Base-by-base conservation (phyloP, 2,113 vertebrate genomes). In the Mola mola region DNA sequence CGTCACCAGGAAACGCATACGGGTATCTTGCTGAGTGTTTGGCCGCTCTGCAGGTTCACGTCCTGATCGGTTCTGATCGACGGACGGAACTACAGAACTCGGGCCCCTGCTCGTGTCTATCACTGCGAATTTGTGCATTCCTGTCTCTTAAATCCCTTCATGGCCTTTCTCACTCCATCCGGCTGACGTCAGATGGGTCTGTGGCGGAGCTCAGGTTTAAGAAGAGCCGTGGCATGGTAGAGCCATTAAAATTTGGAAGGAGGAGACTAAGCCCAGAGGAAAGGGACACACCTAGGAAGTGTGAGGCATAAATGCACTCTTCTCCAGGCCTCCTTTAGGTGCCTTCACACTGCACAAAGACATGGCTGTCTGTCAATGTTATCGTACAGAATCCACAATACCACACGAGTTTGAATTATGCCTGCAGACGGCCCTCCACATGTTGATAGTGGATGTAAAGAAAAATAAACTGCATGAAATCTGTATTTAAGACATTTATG, bases 191-290 rank as follows among this genome's bases (percentile, higher is more conserved):
- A 50, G 12, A 20, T 19, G 3, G 60, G 37, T 53, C 26, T 20
- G 19, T 70, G 71, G 60, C 72, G 49, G 17, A 22, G 51, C 72
- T 81, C 59, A 43, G 71, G 37, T 73, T 63, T 31, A 55, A 57
- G 50, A 44, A 4, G 20, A 11, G 42, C 2, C 3, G 55, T 47
- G 52, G 61, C 81, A 81, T 79, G 78, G 76, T 84, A 77, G 72
- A 86, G 47, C 62, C 73, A 85, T 87, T 86, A 84, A 74, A 44
- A 62, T n/a, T 28, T 66, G 46, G 55, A 43, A 50, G 46, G 15
- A 61, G 46, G 75, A 22, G 8, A n/a, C n/a, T n/a, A n/a, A n/a
- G n/a, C n/a, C n/a, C n/a, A 20, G 48, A 57, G 44, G 33, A 33
- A 44, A 53, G 57, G 29, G 73, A 80, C 76, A 76, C 78, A 77